Conservation (phyloP, 2,113 vertebrate genomes). For the Labeo rohita region DNA sequence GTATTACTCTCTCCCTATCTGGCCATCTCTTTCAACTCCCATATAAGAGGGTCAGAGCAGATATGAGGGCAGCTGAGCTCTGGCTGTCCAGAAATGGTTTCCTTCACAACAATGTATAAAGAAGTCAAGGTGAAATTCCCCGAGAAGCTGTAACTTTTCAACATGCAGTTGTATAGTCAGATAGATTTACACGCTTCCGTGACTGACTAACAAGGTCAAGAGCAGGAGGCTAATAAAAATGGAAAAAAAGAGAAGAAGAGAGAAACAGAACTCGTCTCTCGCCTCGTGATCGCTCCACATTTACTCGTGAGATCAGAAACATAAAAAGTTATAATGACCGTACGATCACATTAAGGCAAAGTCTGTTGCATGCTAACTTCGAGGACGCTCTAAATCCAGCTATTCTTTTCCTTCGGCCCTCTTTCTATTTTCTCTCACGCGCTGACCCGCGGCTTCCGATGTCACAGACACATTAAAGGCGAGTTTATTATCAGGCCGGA, state of each 20-base stretch:
- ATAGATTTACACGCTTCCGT: constrained; percentile 72
- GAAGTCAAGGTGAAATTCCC: constrained; percentile 74
- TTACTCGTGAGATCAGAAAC: neutral
- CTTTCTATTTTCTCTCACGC: constrained; percentile 46
- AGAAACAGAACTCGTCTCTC: constrained; percentile 23
- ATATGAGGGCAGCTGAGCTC: constrained; percentile 7
- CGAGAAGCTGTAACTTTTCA: constrained; percentile 78
- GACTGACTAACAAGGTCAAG: constrained; percentile 65
- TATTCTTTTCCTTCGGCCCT: neutral
- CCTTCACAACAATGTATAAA: constrained; percentile 65
- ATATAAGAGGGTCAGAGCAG: neutral
- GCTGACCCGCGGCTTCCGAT: constrained; percentile 67
- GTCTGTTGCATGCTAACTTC: constrained; percentile 2
- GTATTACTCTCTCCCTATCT: constrained; percentile 10
- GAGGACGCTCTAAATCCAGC: constrained; percentile 22
- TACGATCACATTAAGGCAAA: neutral
- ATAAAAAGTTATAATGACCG: neutral
- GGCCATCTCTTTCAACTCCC: constrained; percentile 14
- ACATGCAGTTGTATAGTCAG: constrained; percentile 61
- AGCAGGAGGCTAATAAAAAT: constrained; percentile 58
- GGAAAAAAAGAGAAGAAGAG: constrained; percentile 21
- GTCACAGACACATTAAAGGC: constrained; percentile 67
- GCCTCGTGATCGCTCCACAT: constrained; percentile 3
- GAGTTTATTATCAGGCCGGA: constrained; percentile 65
- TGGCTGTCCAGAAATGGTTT: constrained; percentile 51